These are phyloP conservation scores for Hemicordylus capensis DNA, from an alignment of 2,113 vertebrate species.

Conservation along the genomic window DNA sequence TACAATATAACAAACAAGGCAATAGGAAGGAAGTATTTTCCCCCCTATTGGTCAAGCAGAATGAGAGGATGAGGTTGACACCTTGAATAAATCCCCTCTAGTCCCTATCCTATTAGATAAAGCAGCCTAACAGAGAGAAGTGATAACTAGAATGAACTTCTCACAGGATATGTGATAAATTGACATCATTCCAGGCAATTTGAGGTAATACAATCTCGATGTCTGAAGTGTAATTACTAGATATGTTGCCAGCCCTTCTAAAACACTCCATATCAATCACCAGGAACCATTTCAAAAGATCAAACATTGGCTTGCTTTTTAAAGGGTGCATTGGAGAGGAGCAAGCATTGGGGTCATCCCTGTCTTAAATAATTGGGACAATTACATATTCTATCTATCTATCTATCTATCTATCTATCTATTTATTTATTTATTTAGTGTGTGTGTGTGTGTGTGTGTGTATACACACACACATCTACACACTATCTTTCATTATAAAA, in stretches of 20 bases:
- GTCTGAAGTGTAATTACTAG: constrained; percentile 66
- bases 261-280: constrained; percentile 61
- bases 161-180: constrained; percentile 65
- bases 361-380: not conserved
- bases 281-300: constrained; percentile 16
- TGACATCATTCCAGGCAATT: constrained; percentile 69
- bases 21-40: constrained; percentile 36
- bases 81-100: constrained; percentile 40
- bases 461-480: too few relatives aligned
- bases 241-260: constrained; percentile 55
- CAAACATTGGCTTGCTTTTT: constrained; percentile 5
- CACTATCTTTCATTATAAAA: too few relatives aligned
- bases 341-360: not conserved
- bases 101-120: constrained; percentile 62
- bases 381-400: not conserved
- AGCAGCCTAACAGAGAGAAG: constrained; percentile 52
- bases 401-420: too few relatives aligned
- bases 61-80: constrained; percentile 48
- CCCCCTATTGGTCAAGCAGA: constrained; percentile 28
- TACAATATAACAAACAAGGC: constrained; percentile 54
- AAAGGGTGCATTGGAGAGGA: not conserved
- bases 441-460: too few relatives aligned
- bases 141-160: constrained; percentile 59
- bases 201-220: constrained; percentile 66
- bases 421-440: too few relatives aligned